phyloP scores from a whole-genome alignment of 2,113 vertebrate species.

The Hyperopisus bebe region DNA sequence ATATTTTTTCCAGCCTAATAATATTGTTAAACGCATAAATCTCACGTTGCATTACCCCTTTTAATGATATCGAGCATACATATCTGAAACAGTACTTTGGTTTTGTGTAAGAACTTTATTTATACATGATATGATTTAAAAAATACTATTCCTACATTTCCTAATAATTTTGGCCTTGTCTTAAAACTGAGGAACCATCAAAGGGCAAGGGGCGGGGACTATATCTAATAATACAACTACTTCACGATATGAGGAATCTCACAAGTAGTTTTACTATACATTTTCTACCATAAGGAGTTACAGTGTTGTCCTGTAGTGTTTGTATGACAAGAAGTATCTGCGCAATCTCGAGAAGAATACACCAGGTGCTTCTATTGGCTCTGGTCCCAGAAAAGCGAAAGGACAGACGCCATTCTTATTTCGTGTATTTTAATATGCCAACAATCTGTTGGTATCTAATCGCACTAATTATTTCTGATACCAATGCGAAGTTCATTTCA shows the following conservation, averaged over 20 bases:
- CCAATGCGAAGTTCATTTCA: background rate
- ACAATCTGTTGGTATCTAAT: conserved; percentile 11
- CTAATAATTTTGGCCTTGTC: background rate
- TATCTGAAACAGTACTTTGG: background rate
- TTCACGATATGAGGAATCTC: conserved; percentile 62
- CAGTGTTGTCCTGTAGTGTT: conserved; percentile 33
- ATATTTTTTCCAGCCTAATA: background rate
- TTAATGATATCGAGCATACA: background rate
- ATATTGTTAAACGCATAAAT: background rate
- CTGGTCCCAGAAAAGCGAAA: background rate
- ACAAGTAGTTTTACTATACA: conserved; percentile 67
- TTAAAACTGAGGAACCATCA: background rate
- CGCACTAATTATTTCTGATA: conserved; percentile 11
- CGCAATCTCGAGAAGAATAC: background rate
- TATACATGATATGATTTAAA: conserved; percentile 46
- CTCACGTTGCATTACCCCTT: background rate
- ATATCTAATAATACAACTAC: conserved; percentile 56
- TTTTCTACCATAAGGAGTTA: conserved; percentile 55
- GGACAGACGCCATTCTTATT: background rate
- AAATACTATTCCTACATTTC: conserved; percentile 43
- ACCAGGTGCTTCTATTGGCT: background rate
- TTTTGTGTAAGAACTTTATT: conserved; percentile 66
- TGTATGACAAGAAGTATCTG: conserved; percentile 12
- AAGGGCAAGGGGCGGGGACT: background rate
- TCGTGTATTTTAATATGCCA: conserved; percentile 10